A percentile compares a stretch with the other conserved stretches of the same genome.
phyloP scores from a whole-genome alignment of 2,888 invertebrate species.

The Epinotia ramella region DNA sequence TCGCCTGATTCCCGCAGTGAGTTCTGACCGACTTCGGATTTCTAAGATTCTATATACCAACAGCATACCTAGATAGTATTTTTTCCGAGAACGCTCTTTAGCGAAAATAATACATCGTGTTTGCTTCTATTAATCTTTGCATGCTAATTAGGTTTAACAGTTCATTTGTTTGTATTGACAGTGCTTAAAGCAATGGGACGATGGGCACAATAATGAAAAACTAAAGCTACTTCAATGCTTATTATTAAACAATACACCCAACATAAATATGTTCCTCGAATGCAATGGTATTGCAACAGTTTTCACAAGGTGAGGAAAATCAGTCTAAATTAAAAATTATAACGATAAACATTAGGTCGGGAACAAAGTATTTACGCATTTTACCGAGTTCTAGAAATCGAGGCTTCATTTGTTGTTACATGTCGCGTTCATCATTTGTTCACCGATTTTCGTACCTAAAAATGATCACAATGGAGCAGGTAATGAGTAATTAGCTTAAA shows the following conservation, averaged over 20 bases:
- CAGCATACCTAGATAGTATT: too few species aligned
- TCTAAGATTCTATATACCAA: too few species aligned
- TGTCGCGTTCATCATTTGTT: too few species aligned
- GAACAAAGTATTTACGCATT: too few species aligned
- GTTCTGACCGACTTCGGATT: constrained; percentile 32
- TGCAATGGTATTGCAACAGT: constrained; percentile 63
- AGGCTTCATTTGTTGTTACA: too few species aligned
- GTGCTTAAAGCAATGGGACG: constrained; percentile 65
- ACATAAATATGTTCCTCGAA: constrained; percentile 65
- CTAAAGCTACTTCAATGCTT: constrained; percentile 68
- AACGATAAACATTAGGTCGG: too few species aligned
- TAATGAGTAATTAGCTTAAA: too few species aligned
- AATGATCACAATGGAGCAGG: too few species aligned
- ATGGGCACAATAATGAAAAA: constrained; percentile 59
- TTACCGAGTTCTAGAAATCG: too few species aligned
- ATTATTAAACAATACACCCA: constrained; percentile 61
- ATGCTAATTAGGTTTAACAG: too few species aligned
- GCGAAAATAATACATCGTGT: not conserved
- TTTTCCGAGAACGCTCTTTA: not conserved
- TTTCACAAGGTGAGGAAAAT: constrained; percentile 65
- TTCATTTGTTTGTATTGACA: constrained; percentile 46
- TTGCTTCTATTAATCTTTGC: not conserved
- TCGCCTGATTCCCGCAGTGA: constrained; percentile 72
- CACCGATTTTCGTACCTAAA: too few species aligned
- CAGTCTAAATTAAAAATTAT: not conserved